Conservation (phyloP, 2,888 invertebrate species). For the Mesorhabditis belari region DNA sequence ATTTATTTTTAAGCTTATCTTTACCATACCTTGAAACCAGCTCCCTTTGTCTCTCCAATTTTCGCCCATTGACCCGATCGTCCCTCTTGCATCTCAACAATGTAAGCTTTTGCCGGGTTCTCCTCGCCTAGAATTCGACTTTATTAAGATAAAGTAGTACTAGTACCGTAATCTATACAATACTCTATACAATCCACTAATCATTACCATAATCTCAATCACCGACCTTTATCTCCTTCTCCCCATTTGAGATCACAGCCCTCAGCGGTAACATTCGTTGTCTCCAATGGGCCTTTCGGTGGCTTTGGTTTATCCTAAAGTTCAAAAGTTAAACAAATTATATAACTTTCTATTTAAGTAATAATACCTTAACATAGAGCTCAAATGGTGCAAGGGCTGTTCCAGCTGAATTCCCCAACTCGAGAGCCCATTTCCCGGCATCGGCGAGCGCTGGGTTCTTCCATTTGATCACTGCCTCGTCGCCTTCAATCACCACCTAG, state of each 20-base stretch:
- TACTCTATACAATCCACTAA: not conserved
- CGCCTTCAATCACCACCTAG: constrained; percentile 82
- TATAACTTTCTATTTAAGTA: too few relatives aligned
- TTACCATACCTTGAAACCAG: constrained; percentile 63
- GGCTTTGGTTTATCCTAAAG: constrained; percentile 48
- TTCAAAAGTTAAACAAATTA: not conserved
- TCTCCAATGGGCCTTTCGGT: constrained; percentile 72
- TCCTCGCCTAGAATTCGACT: too few relatives aligned
- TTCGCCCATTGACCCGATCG: constrained; percentile 89
- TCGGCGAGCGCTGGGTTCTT: constrained; percentile 75
- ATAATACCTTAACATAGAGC: constrained; percentile 59
- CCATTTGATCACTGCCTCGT: constrained; percentile 79
- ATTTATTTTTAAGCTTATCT: too few relatives aligned
- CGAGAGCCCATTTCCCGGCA: constrained; percentile 80
- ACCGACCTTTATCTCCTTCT: not conserved
- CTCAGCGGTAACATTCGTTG: constrained; percentile 59
- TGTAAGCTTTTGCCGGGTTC: constrained; percentile 37
- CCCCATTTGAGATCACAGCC: constrained; percentile 69
- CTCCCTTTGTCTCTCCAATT: constrained; percentile 77
- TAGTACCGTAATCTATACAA: too few relatives aligned
- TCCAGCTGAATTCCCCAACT: constrained; percentile 85
- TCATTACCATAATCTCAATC: not conserved
- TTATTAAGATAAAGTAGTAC: too few relatives aligned
- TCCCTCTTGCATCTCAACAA: constrained; percentile 74
- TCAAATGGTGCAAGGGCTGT: constrained; percentile 58